phyloP scores from a whole-genome alignment of 2,113 vertebrate genomes.

The Ictalurus furcatus region DNA sequence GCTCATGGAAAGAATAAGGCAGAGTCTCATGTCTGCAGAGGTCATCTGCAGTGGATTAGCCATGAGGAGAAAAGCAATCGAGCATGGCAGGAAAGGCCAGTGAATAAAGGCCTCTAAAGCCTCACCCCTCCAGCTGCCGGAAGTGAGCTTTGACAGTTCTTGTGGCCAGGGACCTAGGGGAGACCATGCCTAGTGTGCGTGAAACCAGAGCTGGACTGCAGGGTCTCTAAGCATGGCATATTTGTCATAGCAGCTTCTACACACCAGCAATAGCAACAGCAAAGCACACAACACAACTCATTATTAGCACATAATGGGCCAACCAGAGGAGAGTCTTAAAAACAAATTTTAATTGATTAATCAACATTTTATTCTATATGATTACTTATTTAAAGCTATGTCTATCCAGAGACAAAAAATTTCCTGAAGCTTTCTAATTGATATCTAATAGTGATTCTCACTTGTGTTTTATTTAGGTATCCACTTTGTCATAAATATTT shows the following conservation, averaged over 20 bases:
- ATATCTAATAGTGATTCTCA: background rate
- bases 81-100: constrained; percentile 27
- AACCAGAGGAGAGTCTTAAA: background rate
- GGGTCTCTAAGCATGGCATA: constrained; percentile 45
- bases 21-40: constrained; percentile 37
- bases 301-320: background rate
- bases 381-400: background rate
- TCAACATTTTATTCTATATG: background rate
- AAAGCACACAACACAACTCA: background rate
- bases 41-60: constrained; percentile 51
- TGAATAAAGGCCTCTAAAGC: constrained; percentile 54
- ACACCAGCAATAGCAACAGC: constrained; percentile 24
- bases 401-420: background rate
- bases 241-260: constrained; percentile 35
- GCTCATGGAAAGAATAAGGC: constrained; percentile 24
- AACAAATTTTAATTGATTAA: background rate
- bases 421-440: background rate
- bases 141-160: constrained; percentile 68
- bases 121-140: constrained; percentile 45
- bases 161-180: constrained; percentile 58
- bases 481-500: background rate
- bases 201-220: constrained; percentile 57
- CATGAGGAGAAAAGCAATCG: constrained; percentile 25
- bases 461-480: background rate
- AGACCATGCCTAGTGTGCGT: constrained; percentile 49